Conservation (phyloP, 2,888 invertebrate genomes). For the Tetrapedia diversipes region DNA sequence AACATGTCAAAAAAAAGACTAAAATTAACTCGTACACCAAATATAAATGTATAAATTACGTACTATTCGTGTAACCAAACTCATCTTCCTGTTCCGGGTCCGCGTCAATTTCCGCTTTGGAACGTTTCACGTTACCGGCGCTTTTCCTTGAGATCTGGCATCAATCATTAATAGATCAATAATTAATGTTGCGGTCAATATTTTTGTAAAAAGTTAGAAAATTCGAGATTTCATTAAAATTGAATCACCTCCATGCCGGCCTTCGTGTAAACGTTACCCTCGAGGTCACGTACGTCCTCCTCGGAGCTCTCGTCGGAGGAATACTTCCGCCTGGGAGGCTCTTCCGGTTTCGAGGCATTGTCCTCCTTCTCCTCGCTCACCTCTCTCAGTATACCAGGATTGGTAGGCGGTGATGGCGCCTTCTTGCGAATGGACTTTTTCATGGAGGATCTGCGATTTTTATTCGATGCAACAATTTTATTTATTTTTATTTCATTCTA, state of each 20-base stretch:
- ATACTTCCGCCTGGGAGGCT: slow-evolving; percentile 82
- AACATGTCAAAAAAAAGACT: too few species aligned
- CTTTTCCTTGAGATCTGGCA: slow-evolving; percentile 93
- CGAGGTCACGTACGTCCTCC: slow-evolving; percentile 89
- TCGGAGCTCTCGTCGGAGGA: slow-evolving; percentile 86
- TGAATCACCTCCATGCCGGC: slow-evolving; percentile 88
- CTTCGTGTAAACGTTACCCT: slow-evolving; percentile 91
- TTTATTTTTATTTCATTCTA: neutral
- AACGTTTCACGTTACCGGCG: slow-evolving; percentile 92
- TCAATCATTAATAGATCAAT: neutral
- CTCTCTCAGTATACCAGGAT: slow-evolving; percentile 79
- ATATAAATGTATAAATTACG: slow-evolving; percentile 82
- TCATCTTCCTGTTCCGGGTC: slow-evolving; percentile 95
- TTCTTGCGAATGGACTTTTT: slow-evolving; percentile 77
- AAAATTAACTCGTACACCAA: neutral
- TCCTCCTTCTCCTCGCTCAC: slow-evolving; percentile 74
- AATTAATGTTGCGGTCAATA: too few species aligned
- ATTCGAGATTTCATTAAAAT: neutral
- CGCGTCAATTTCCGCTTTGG: slow-evolving; percentile 89
- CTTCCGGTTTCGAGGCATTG: slow-evolving; percentile 52
- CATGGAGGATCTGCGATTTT: slow-evolving; percentile 75
- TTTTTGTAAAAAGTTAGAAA: too few species aligned
- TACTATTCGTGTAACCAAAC: slow-evolving; percentile 96
- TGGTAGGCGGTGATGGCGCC: slow-evolving; percentile 77
- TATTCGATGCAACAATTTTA: neutral